Conservation (phyloP, 1,140 invertebrate species). For the Drosophila sucinea region DNA sequence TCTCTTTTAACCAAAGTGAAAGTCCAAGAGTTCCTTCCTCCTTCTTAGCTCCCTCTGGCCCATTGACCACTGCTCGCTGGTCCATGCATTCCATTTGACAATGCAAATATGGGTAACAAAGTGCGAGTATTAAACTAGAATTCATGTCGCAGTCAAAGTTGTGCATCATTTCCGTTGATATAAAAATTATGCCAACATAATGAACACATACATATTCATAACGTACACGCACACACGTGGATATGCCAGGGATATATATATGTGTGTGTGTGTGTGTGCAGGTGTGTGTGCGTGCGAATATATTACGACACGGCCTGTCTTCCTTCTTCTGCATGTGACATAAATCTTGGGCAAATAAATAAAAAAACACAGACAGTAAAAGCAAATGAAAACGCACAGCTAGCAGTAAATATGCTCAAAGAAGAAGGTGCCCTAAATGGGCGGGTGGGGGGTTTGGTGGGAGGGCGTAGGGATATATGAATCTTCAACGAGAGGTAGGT, state of each 20-base stretch:
- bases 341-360: constrained; percentile 77
- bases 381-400: constrained; percentile 66
- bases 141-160: constrained; percentile 65
- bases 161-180: constrained; percentile 68
- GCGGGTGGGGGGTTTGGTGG: neutral
- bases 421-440: neutral
- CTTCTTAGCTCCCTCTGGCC: constrained; percentile 9
- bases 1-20: too few species aligned
- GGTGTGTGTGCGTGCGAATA: constrained; percentile 44
- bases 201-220: constrained; percentile 80
- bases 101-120: constrained; percentile 42
- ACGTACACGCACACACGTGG: constrained; percentile 40
- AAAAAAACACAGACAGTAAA: constrained; percentile 67
- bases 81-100: constrained; percentile 10
- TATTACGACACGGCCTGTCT: constrained; percentile 50
- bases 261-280: constrained; percentile 31
- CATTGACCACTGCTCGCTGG: neutral
- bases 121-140: constrained; percentile 62
- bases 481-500: constrained; percentile 26
- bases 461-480: neutral
- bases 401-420: constrained; percentile 63
- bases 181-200: constrained; percentile 67
- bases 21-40: constrained; percentile 37
- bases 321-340: constrained; percentile 62
- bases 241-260: constrained; percentile 1